Base-by-base conservation (phyloP, 2,888 invertebrate species). In the Ecliptopera silaceata region DNA sequence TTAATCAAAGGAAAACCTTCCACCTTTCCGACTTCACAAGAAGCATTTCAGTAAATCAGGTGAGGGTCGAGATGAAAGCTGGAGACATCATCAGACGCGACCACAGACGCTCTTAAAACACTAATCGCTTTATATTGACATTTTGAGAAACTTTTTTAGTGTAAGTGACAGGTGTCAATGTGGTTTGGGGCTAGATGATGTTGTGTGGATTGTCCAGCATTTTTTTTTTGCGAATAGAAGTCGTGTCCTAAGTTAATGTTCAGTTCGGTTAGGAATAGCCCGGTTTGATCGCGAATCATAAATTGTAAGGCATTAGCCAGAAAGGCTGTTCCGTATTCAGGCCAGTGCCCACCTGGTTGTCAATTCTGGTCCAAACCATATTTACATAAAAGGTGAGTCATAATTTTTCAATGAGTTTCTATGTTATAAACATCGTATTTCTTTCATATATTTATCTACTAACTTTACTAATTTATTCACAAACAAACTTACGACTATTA, bases 261-360 rank as follows among this genome's bases (percentile, higher is more conserved):
- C 36, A 36, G 36, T 15, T 36, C 8, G 15, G 36, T 36, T 8
- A 41, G 54, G 46, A 54, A 50, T 39, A 47, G 31, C 31, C 59
- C 50, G 18, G 29, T 32, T 57, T 39, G 46, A 57, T 54, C 46
- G 54, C 38, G 59, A 57, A 57, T 63, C 60, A 57, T 63, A 63
- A 63, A 63, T 60, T 63, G 55, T 52, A 50, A 52, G 43, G 60
- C 57, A 63, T 63, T 63, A 63, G 49, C 57, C 22, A 39, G 38
- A 57, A 49, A 54, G 56, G 36, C 59, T 54, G 43, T 50, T 59
- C 49, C 43, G 62, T 62, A 62, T 59, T 59, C 59, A 54, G 50
- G 49, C 45, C 45, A 57, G 46, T 49, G 46, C 32, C 57, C 32
- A 22, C 22, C 42, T 26, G 29, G 41, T 22, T 57, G 56, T 57